Base-by-base conservation (phyloP, 2,888 invertebrate genomes). In the Conistra vaccinii region DNA sequence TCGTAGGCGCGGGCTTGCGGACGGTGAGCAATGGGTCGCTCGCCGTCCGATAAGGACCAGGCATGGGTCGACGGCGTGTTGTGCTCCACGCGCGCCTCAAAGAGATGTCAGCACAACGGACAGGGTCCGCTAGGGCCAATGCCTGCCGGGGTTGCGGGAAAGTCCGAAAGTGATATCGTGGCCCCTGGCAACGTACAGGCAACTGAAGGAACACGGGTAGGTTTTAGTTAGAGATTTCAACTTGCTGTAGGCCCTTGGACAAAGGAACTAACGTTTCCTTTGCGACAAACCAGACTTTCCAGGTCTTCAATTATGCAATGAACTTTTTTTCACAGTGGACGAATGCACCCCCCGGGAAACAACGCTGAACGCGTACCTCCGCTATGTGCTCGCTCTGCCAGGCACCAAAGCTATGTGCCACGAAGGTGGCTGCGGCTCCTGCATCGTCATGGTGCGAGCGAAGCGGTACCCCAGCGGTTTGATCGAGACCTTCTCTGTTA, bases 341-440 rank as follows among this genome's bases (percentile, higher is more conserved):
- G 89, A 89, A 55, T 86, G 90, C 20, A 88, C 95, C 0, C 93
- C 94, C 0, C 95, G 97, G 1, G 94, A 96, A 53, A 98, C 97
- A 3, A 95, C 97, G 0, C 93, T 98, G 17, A 97, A 97, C 83
- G 95, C 96, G 0, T 98, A 97, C 88, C 93, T 98, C 10, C 95
- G 98, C 23, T 97, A 97, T 55, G 91, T 94, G 81, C 95, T 97
- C 14, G 94, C 95, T 20, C 91, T 98, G 39, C 97, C 97, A 1
- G 98, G 98, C 20, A 98, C 98, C 0, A 98, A 98, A 89, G 96
- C 96, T 0, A 95, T 95, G 95, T 95, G 96, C 76, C 93, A 91
- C 55, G 94, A 95, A 78, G 96, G 96, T 0, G 94, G 94, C 20
- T 95, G 96, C 69, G 96, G 95, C 5, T 90, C 93, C 14, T 96